phyloP scores from a whole-genome alignment of 2,113 vertebrate species.

The Cebus imitator region DNA sequence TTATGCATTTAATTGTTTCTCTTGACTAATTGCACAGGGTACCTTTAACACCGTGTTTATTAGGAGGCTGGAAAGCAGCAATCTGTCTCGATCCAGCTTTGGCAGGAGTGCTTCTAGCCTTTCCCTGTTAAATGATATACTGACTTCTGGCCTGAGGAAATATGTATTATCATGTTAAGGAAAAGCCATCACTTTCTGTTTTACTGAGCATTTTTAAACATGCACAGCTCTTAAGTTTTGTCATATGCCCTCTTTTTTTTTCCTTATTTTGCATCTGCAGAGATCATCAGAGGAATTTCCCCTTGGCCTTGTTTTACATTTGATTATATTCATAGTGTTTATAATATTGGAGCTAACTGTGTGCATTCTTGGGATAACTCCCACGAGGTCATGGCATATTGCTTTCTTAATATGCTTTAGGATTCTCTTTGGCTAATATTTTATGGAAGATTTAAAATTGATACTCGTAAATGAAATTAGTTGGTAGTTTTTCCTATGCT shows the following conservation, averaged over 20 bases:
- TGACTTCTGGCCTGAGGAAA: background rate
- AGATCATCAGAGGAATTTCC: background rate
- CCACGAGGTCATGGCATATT: background rate
- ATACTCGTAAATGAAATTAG: background rate
- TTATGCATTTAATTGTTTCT: background rate
- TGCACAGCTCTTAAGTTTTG: background rate
- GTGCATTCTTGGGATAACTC: background rate
- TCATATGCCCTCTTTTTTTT: background rate
- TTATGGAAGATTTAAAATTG: background rate
- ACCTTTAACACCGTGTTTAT: background rate
- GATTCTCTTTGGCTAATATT: background rate
- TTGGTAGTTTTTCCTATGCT: background rate
- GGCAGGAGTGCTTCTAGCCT: rapidly evolving
- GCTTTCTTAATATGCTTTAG: background rate
- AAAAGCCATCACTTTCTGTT: background rate
- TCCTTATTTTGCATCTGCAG: background rate
- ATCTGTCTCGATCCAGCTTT: background rate
- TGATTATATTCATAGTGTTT: background rate
- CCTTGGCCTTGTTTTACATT: background rate
- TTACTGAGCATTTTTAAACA: background rate
- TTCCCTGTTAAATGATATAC: background rate
- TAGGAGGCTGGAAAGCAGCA: background rate
- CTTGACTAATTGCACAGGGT: background rate
- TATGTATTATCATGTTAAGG: background rate
- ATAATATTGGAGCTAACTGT: background rate